Conservation (phyloP, 2,113 vertebrate genomes). For the Cynopterus brachyotis region DNA sequence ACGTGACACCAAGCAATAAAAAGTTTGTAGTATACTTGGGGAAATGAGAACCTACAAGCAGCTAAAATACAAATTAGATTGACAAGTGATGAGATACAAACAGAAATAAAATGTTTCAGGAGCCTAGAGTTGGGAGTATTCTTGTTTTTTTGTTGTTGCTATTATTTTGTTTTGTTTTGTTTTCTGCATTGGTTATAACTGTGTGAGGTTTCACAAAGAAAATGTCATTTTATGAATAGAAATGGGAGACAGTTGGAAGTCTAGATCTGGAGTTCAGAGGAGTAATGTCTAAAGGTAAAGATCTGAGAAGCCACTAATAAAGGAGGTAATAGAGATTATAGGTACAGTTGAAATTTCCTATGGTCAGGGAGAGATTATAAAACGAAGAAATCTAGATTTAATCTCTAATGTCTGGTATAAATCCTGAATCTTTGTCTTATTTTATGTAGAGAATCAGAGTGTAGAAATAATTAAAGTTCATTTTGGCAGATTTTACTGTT, state of each 20-base stretch:
- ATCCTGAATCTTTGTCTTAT: neutral
- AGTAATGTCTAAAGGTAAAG: neutral
- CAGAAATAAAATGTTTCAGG: neutral
- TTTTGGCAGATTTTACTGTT: neutral
- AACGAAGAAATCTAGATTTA: neutral
- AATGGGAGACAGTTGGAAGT: neutral
- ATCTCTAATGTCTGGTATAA: neutral
- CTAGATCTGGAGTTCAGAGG: neutral
- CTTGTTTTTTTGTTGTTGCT: neutral
- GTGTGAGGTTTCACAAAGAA: neutral
- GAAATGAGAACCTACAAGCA: neutral
- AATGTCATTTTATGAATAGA: neutral
- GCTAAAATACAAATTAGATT: neutral
- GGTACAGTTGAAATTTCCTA: neutral
- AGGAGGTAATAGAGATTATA: neutral
- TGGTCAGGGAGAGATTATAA: neutral
- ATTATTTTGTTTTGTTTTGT: no score
- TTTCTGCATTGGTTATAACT: neutral
- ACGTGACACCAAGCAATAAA: neutral
- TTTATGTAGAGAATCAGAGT: neutral
- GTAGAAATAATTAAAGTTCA: neutral
- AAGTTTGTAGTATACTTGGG: neutral
- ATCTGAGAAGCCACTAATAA: neutral
- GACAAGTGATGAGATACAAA: neutral
- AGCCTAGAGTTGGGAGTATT: neutral